Evolutionary conservation across 2,888 invertebrate species (phyloP), one percentile per base, ranked within the genome.

Genomic region (Tupiocoris notatus): DNA sequence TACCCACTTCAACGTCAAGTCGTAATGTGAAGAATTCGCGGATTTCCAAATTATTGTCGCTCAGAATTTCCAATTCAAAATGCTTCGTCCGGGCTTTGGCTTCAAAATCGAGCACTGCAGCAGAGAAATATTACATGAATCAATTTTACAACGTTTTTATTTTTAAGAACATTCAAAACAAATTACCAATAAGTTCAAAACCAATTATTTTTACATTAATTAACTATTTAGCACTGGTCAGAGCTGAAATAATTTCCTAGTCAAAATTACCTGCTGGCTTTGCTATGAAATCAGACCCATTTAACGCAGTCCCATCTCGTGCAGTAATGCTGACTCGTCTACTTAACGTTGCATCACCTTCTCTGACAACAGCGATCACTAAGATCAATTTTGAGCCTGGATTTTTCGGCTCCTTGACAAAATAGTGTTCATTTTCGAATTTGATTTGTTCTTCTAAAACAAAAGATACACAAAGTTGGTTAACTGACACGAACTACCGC

Each of bases 11-110:
- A 1, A 78, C 54, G 39, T 77, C 68, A 12, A 77, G 66, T 61
- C 71, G 20, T 17, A 78, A 21, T 3, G 73, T 71, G 67, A 78
- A 78, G 25, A 65, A 76, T 70, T 78, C 78, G 17, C 74, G 71
- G 16, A 71, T 76, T 66, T 78, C 78, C 3, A 73, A 18, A 17
- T 62, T 18, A 6, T 59, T 76, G 24, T 78, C 78, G 24, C 22
- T 70, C 6, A 78, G 58, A 16, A 78, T 78, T 24, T 78, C 76
- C 54, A 76, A 54, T 39, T 76, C 78, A 58, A 24, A 76, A 54
- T 66, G 54, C 22, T 58, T 24, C 16, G 18, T 61, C 21, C 22
- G 71, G 16, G 24, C 22, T 16, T 74, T 74, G 0, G 64, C 7
- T 2, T 76, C 71, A 20, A 76, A 77, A 57, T 20, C 57, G n/a